These are phyloP conservation scores for Microvelia longipes DNA, from an alignment of 1,140 invertebrate species.

Conservation along the genomic window DNA sequence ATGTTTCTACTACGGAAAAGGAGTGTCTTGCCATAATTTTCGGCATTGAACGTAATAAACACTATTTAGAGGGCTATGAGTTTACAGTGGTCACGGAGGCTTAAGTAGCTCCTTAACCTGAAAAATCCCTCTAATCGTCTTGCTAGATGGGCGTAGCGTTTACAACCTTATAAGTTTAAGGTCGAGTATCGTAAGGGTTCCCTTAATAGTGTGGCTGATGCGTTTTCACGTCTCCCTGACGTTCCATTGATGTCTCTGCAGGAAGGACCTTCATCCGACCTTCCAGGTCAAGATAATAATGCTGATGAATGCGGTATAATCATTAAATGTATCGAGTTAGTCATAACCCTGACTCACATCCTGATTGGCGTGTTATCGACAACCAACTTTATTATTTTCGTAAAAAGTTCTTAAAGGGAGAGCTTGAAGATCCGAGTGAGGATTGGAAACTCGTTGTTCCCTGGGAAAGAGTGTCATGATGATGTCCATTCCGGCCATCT, in stretches of 20 bases:
- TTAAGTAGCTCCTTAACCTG: slow-evolving; percentile 27
- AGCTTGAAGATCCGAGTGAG: not conserved
- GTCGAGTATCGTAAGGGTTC: slow-evolving; percentile 27
- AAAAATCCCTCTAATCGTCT: no score
- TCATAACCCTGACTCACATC: not conserved
- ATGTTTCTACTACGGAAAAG: slow-evolving; percentile 27
- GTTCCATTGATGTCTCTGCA: not conserved
- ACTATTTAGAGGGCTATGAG: slow-evolving; percentile 28
- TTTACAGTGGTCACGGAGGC: slow-evolving; percentile 30
- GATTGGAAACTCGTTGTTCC: not conserved
- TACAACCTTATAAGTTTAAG: slow-evolving; percentile 27
- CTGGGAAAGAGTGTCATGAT: not conserved
- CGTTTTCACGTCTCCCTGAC: slow-evolving; percentile 15
- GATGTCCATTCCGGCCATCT: not conserved
- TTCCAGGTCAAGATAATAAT: no score
- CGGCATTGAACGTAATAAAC: slow-evolving; percentile 25
- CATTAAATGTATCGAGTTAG: not conserved
- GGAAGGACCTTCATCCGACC: no score
- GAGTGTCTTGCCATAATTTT: slow-evolving; percentile 31
- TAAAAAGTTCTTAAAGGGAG: no score
- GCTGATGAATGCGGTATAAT: not conserved
- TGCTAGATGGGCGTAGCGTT: slow-evolving; percentile 17
- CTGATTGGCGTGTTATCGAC: not conserved
- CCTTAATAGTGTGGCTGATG: slow-evolving; percentile 27
- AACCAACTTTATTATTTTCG: not conserved